Evolutionary conservation across 2,888 invertebrate species (phyloP).

Genomic region (Tipula confusa): DNA sequence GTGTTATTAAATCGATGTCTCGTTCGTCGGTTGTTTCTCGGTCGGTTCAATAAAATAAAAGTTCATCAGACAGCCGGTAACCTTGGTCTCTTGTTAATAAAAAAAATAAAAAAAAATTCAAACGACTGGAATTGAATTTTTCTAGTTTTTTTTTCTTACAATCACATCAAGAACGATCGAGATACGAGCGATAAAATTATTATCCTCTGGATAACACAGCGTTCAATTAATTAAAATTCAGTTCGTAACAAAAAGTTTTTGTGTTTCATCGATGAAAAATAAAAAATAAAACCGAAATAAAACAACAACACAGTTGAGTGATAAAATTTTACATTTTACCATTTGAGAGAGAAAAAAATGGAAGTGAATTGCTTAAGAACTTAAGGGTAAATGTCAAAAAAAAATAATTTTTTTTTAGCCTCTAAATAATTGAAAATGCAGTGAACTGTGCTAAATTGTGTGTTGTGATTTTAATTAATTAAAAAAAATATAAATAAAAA

Average conservation of each 20-base stretch:
- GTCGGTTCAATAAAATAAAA: conserved; percentile 30
- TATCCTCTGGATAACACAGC: background rate
- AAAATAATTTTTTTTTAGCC: background rate
- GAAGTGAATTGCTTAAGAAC: conserved; percentile 31
- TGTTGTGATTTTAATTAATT: background rate
- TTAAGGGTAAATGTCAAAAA: conserved; percentile 28
- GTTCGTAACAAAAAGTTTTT: background rate
- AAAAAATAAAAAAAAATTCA: background rate
- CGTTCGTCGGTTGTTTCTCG: conserved; percentile 29
- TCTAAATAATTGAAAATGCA: background rate
- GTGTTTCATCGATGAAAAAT: background rate
- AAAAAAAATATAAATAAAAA: background rate
- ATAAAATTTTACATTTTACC: background rate
- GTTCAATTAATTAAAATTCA: background rate
- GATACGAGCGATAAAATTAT: background rate
- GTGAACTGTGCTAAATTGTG: background rate
- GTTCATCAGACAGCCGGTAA: conserved; percentile 30
- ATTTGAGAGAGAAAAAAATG: conserved; percentile 28
- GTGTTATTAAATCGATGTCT: conserved; percentile 28
- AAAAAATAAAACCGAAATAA: no score
- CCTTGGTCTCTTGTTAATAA: conserved; percentile 28
- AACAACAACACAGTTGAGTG: background rate
- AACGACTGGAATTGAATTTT: background rate
- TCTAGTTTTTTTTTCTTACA: background rate
- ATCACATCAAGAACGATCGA: background rate